Base-by-base conservation (phyloP, 2,888 invertebrate species). In the Cephus rjabovi region DNA sequence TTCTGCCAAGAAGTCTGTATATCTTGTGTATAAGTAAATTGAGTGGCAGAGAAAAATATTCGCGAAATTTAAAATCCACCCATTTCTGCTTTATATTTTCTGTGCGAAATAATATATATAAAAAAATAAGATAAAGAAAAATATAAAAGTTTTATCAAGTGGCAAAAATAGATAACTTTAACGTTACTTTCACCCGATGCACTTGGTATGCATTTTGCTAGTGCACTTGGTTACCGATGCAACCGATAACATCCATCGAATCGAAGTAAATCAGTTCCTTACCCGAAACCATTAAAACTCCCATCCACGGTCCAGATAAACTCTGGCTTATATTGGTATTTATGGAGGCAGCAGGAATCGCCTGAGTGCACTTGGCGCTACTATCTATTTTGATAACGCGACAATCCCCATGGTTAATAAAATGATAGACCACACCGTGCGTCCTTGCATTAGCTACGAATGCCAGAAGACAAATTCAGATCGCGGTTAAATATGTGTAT, bases 321-420 rank as follows among this genome's bases (percentile, higher is more conserved):
- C 30, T 23, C 34, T 1, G 31, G 75, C 34, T 73, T 35, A 40
- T 77, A 75, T 77, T 35, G 77, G 75, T 70, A 75, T 77, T 77
- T 77, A 77, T 77, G 77, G 71, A 77, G 75, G 75, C 71, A 74
- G 70, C 70, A 69, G 69, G 74, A n/a, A 40, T 70, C 75, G 77
- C 75, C 71, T 77, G 75, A 77, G 77, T 77, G 77, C 77, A 77
- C 77, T 77, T 69, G 77, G 73, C 69, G 34, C 40, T 71, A 71
- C 33, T 71, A 71, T 71, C 71, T 71, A 71, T 31, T 71, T 3
- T 71, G 71, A 71, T 71, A 71, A 71, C 23, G 71, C 71, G 31
- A 30, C 71, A 71, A 56, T 56, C 15, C 71, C 33, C 12, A 15
- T 12, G 71, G 30, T 33, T 30, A 71, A 71, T 31, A 71, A 71